Evolutionary conservation across 2,797 vertebrate genomes (phyloP), one percentile per base, ranked within the genome.

Genomic region (Notoglanidium macrostoma): DNA sequence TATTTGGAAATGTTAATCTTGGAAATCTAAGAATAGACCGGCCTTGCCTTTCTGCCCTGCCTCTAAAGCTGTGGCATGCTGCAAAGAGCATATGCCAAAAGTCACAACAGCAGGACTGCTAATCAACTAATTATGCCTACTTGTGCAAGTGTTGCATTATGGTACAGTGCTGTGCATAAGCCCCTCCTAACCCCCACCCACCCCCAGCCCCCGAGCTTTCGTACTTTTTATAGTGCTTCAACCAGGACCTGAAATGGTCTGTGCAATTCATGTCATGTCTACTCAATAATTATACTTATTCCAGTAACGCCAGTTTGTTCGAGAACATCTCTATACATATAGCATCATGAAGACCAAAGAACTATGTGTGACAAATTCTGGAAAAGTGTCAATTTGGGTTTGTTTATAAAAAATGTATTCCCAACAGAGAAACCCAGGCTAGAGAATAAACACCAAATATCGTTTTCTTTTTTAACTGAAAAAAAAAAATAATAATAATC

Each of bases 1-100:
- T 92, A 92, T 94, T 92, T 92, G 90, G 76, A 88, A 81, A 89
- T 86, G 87, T 91, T 92, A 92, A 92, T 91, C 90, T 90, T 55
- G 29, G 80, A 57, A 77, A 61, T 90, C 90, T 90, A 91, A 87
- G 72, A 93, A 93, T 91, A 93, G 80, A 88, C 49, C 86, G 91
- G 92, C 90, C 79, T 90, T 85, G 85, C 83, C 79, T 85, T 74
- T 86, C 46, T 86, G 61, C 80, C 68, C 70, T 67, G 77, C 57
- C 86, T 90, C 68, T 77, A 79, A 88, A 68, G 73, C 67, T 84
- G 65, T 84, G 65, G 85, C 84, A 55, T 74, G 87, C 76, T 74
- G 72, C 49, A 67, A 44, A 67, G 40, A 79, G 68, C 65, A 79
- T 54, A 78, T 76, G 87, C 87, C 89, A 89, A 83, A 74, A 87